Evolutionary conservation across 1,140 invertebrate genomes (phyloP).

Genomic region (Aphelinus atriplicis): DNA sequence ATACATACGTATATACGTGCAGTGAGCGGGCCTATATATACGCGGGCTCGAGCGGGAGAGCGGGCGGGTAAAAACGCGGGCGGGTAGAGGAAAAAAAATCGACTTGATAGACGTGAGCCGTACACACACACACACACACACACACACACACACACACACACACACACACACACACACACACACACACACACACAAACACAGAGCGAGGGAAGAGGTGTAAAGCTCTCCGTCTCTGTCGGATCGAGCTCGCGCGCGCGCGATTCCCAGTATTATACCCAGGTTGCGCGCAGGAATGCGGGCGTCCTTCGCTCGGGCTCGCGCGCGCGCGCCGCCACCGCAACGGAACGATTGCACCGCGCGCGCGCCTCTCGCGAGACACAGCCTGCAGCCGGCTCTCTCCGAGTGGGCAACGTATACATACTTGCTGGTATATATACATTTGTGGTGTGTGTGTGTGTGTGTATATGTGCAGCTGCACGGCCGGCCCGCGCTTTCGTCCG

Average conservation of each 20-base stretch:
- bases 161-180: no score
- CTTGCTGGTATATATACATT: neutral
- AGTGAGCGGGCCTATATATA: slow-evolving; percentile 10
- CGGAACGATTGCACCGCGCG: slow-evolving; percentile 53
- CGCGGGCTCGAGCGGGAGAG: slow-evolving; percentile 37
- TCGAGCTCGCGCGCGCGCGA: slow-evolving; percentile 46
- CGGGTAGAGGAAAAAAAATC: slow-evolving; percentile 18
- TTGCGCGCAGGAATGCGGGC: slow-evolving; percentile 65
- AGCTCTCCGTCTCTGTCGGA: slow-evolving; percentile 13
- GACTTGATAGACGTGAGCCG: neutral
- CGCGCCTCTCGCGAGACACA: slow-evolving; percentile 64
- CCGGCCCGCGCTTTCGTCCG: no score
- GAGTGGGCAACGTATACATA: neutral
- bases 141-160: no score
- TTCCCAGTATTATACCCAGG: slow-evolving; percentile 66
- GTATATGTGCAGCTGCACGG: no score
- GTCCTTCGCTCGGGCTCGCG: slow-evolving; percentile 53
- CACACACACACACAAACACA: no score
- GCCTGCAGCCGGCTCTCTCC: slow-evolving; percentile 34
- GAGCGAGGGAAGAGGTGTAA: no score
- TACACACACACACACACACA: neutral
- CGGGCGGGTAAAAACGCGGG: slow-evolving; percentile 29
- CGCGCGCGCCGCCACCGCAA: slow-evolving; percentile 57
- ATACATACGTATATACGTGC: neutral
- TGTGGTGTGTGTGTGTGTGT: slow-evolving; percentile 27